Conservation (phyloP, 2,888 invertebrate species). For the Temnothorax unifasciatus region DNA sequence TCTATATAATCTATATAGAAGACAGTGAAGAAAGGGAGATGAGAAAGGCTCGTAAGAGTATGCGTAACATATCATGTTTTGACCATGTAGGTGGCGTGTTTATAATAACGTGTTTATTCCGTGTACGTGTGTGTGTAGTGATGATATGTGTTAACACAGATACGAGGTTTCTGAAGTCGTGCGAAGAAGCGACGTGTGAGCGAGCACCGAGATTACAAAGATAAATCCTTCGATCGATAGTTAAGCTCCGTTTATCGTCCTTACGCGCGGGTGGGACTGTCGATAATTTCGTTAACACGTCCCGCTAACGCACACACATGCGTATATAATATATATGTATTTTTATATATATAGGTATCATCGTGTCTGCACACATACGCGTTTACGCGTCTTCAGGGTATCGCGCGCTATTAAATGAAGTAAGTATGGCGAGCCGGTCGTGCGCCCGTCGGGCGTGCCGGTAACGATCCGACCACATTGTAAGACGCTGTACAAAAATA, state of each 20-base stretch:
- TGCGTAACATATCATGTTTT: conserved; percentile 25
- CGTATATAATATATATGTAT: neutral
- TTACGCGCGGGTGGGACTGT: conserved; percentile 18
- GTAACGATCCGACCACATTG: conserved; percentile 81
- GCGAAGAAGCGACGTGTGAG: conserved; percentile 63
- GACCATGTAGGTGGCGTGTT: neutral
- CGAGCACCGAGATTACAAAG: conserved; percentile 55
- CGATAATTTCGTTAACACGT: conserved; percentile 37
- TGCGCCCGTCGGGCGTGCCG: conserved; percentile 80
- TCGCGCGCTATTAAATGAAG: conserved; percentile 69
- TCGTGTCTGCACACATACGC: conserved; percentile 1
- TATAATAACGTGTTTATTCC: conserved; percentile 41
- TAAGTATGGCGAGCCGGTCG: conserved; percentile 71
- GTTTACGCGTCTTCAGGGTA: conserved; percentile 66
- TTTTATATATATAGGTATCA: neutral
- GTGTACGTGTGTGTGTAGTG: neutral
- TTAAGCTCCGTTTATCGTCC: conserved; percentile 52
- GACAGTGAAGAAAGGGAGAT: conserved; percentile 66
- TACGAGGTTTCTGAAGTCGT: conserved; percentile 42
- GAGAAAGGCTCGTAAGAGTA: conserved; percentile 31
- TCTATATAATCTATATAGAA: conserved; percentile 67
- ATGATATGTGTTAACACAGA: conserved; percentile 46
- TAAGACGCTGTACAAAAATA: conserved; percentile 85
- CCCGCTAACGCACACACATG: conserved; percentile 5
- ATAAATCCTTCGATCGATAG: conserved; percentile 45